phyloP scores from a whole-genome alignment of 2,888 invertebrate species.

The Lithosia quadra region DNA sequence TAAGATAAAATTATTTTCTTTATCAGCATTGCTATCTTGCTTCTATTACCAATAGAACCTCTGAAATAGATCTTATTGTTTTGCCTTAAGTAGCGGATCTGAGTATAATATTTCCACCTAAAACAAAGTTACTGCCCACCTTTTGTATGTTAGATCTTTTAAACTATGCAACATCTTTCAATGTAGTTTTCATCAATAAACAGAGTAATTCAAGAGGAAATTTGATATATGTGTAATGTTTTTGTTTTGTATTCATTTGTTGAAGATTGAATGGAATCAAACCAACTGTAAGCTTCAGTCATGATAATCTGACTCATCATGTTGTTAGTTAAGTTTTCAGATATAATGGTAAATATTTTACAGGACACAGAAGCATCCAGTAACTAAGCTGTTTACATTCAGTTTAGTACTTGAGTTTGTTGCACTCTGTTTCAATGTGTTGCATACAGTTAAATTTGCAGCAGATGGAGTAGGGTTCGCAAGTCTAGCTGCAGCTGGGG shows the following conservation, averaged over 20 bases:
- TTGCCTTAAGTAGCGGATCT: not conserved
- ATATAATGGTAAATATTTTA: not conserved
- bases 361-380: slow-evolving; percentile 95
- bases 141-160: too few species aligned
- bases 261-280: too few species aligned
- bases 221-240: too few species aligned
- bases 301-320: too few species aligned
- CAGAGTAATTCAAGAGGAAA: too few species aligned
- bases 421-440: slow-evolving; percentile 94
- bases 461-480: slow-evolving; percentile 96
- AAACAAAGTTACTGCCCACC: too few species aligned
- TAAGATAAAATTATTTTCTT: slow-evolving; percentile 49
- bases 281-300: too few species aligned
- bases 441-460: slow-evolving; percentile 96
- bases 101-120: not conserved
- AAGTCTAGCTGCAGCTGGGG: slow-evolving; percentile 94
- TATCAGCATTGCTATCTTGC: slow-evolving; percentile 6
- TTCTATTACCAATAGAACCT: slow-evolving; percentile 5
- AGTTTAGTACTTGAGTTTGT: slow-evolving; percentile 95
- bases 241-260: too few species aligned
- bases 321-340: not conserved
- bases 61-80: not conserved
- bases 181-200: too few species aligned
- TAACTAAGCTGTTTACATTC: slow-evolving; percentile 95
- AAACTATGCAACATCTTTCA: too few species aligned